These are phyloP conservation scores for Microctenopoma stevenorrisi DNA, from an alignment of 2,797 vertebrate genomes.

Conservation along the genomic window DNA sequence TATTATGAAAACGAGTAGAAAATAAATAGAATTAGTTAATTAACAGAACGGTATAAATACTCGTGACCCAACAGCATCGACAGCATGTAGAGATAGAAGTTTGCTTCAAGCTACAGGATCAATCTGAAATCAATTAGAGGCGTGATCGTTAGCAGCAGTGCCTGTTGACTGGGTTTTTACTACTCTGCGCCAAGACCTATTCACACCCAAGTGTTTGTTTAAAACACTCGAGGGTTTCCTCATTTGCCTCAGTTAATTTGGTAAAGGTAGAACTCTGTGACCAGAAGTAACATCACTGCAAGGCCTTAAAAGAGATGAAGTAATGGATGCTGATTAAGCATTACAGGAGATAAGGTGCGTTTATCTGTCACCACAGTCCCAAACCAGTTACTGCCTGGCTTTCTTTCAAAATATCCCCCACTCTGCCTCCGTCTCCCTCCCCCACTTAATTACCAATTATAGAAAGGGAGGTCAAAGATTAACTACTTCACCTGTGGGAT, in stretches of 20 bases:
- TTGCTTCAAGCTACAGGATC: not conserved
- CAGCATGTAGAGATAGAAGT: not conserved
- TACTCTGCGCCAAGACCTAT: not conserved
- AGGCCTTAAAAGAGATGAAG: not conserved
- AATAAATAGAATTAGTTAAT: not conserved
- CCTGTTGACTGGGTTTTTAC: not conserved
- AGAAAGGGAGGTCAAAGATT: conserved; percentile 33
- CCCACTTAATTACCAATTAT: conserved; percentile 11
- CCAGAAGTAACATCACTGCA: not conserved
- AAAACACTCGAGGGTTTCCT: not conserved
- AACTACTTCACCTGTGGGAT: conserved; percentile 29
- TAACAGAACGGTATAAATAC: not conserved
- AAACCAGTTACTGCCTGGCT: not conserved
- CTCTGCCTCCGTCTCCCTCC: not conserved
- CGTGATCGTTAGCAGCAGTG: conserved; percentile 13
- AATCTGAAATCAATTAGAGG: conserved; percentile 23
- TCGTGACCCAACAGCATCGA: not conserved
- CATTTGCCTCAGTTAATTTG: conserved; percentile 1
- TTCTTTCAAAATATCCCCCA: conserved; percentile 1
- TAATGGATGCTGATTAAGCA: not conserved
- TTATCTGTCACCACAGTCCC: not conserved
- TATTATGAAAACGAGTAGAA: not conserved
- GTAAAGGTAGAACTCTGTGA: conserved; percentile 3
- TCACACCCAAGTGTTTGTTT: conserved; percentile 20
- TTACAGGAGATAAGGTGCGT: not conserved